Base-by-base conservation (phyloP, 2,888 invertebrate genomes). In the Branchipolynoe longqiensis region DNA sequence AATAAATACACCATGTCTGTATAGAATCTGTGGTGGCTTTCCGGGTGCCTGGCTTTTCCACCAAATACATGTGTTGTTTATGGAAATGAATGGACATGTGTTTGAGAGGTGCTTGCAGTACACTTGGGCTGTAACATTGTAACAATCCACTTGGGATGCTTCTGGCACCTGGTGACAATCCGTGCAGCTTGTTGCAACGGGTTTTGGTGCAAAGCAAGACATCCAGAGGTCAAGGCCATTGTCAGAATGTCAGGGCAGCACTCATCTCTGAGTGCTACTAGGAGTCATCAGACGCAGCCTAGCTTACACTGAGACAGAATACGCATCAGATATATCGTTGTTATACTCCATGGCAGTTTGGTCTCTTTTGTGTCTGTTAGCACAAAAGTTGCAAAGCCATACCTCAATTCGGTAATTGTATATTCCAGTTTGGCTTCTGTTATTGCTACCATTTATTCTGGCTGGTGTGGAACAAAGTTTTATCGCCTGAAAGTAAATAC, bases 401-500 rank as follows among this genome's bases (percentile, higher is more conserved):
- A 48, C 8, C 8, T 48, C 18, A 8, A 48, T 18, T 48, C 48
- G 18, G 8, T 48, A 18, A 48, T 48, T 18, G 8, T 48, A 18
- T 48, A 48, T 18, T 48, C 8, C n/a, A n/a, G 8, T 48, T 48
- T 48, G 48, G 48, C 48, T 62, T 62, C 31, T 4, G 31, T 28
- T 25, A 31, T 25, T 62, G 28, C 25, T 62, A 31, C 62, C 62
- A 62, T 62, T 25, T 62, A n/a, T 62, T 31, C 31, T 4, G 1
- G 14, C 22, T n/a, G n/a, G n/a, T 58, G n/a, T 18, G 38, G 69
- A 69, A 69, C 69, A 33, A 38, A 69, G 8, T 69, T 14, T 22
- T 69, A n/a, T 69, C 69, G 25, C 38, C 69, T 25, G 38, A 69
- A 69, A n/a, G 36, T 31, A 69, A 69, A 69, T 69, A 69, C 69